Percentiles rank a stretch among this genome's conserved stretches.
phyloP scores from a whole-genome alignment of 2,888 invertebrate genomes.

The Coelinius sp. region DNA sequence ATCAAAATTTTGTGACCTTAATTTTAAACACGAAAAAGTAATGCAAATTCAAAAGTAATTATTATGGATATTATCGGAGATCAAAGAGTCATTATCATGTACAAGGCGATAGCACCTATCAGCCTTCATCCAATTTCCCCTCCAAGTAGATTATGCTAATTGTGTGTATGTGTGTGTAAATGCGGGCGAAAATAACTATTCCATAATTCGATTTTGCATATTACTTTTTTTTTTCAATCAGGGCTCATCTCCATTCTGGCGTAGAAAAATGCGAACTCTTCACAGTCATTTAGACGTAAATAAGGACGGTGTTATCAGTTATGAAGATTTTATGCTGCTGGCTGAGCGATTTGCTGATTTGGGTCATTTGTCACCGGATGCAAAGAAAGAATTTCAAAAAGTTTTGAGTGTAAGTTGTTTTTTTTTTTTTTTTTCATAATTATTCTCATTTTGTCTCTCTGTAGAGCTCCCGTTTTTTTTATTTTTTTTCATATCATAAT shows the following conservation, averaged over 20 bases:
- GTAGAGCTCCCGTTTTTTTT: too few relatives aligned
- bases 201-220: too few relatives aligned
- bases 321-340: slow-evolving; percentile 84
- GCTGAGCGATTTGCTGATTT: slow-evolving; percentile 82
- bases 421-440: slow-evolving; percentile 4
- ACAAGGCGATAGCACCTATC: slow-evolving; percentile 44
- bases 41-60: too few relatives aligned
- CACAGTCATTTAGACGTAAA: slow-evolving; percentile 88
- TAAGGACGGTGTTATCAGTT: slow-evolving; percentile 88
- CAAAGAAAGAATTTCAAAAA: slow-evolving; percentile 79
- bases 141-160: slow-evolving; percentile 26
- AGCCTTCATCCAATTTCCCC: slow-evolving; percentile 53
- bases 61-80: not conserved
- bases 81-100: slow-evolving; percentile 46
- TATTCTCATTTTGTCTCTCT: too few relatives aligned
- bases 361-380: slow-evolving; percentile 79
- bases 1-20: not conserved
- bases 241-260: slow-evolving; percentile 81
- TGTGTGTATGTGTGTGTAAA: not conserved
- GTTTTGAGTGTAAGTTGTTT: slow-evolving; percentile 77
- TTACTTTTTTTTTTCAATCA: slow-evolving; percentile 51
- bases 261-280: slow-evolving; percentile 87
- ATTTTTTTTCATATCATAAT: not conserved
- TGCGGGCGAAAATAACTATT: not conserved
- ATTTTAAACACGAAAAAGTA: not conserved